Evolutionary conservation across 2,797 vertebrate species (phyloP).

Genomic region (Centropyge bicolor): DNA sequence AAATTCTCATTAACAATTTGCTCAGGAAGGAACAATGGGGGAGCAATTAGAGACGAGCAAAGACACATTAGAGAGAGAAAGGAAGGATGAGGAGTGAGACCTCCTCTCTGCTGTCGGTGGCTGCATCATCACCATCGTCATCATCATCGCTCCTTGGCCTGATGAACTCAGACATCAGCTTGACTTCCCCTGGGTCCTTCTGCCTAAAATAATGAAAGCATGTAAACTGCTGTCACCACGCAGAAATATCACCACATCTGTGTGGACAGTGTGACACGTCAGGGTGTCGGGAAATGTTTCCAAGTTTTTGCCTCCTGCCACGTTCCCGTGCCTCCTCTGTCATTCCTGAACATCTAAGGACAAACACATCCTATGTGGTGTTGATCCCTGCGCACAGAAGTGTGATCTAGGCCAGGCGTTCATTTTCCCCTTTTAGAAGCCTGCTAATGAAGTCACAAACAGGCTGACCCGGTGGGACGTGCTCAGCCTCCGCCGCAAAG

Average conservation of each 20-base stretch:
- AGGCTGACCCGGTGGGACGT: conserved; percentile 81
- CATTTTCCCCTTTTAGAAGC: conserved; percentile 85
- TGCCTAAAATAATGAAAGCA: conserved; percentile 32
- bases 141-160: conserved; percentile 20
- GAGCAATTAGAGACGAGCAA: conserved; percentile 73
- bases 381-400: conserved; percentile 64
- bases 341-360: conserved; percentile 57
- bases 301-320: conserved; percentile 14
- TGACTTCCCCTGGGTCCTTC: conserved; percentile 9
- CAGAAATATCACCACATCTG: conserved; percentile 2
- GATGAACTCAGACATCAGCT: conserved; percentile 23
- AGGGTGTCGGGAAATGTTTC: conserved; percentile 11
- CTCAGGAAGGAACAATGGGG: conserved; percentile 74
- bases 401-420: conserved; percentile 78
- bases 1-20: conserved; percentile 84
- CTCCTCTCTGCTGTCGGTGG: conserved; percentile 41
- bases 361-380: conserved; percentile 49
- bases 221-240: background rate
- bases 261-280: background rate
- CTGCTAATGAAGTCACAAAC: conserved; percentile 88
- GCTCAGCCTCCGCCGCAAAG: conserved; percentile 69
- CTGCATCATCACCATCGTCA: conserved; percentile 42
- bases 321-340: conserved; percentile 20
- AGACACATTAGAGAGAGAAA: conserved; percentile 56
- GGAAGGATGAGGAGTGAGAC: conserved; percentile 50